These are phyloP conservation scores for Chaitophorus viminalis DNA, from an alignment of 2,888 invertebrate species.

Conservation along the genomic window DNA sequence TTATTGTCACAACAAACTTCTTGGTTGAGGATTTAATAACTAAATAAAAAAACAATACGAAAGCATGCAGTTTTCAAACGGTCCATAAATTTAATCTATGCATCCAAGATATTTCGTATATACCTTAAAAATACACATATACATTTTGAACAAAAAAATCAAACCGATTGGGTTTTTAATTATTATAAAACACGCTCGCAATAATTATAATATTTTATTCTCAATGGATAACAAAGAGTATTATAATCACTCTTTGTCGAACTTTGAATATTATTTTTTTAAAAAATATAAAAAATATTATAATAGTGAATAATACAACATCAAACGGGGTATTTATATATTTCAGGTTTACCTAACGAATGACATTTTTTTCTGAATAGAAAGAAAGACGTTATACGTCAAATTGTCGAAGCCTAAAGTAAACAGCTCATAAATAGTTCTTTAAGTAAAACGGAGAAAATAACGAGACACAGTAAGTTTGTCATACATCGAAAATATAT, in stretches of 20 bases:
- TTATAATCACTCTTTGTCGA: background rate
- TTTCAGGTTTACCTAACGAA: no score
- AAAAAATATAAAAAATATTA: background rate
- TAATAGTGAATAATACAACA: background rate
- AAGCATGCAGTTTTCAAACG: background rate
- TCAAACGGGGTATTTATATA: no score
- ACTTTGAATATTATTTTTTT: background rate
- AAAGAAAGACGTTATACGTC: background rate
- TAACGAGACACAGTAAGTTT: background rate
- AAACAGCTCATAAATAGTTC: background rate
- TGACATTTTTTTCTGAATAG: no score
- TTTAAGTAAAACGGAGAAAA: background rate
- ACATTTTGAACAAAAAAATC: conserved; percentile 7
- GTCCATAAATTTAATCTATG: background rate
- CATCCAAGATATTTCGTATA: background rate
- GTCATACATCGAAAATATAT: background rate
- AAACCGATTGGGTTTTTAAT: conserved; percentile 1
- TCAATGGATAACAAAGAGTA: background rate
- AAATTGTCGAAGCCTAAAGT: background rate
- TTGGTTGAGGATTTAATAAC: background rate
- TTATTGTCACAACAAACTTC: background rate
- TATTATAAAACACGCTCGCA: background rate
- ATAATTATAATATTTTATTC: no score
- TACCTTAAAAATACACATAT: no score
- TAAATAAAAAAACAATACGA: background rate